Percentiles rank a stretch among this genome's conserved stretches.
These are phyloP conservation scores for Ptiloglossa arizonensis DNA, from an alignment of 1,140 invertebrate species.

Conservation along the genomic window DNA sequence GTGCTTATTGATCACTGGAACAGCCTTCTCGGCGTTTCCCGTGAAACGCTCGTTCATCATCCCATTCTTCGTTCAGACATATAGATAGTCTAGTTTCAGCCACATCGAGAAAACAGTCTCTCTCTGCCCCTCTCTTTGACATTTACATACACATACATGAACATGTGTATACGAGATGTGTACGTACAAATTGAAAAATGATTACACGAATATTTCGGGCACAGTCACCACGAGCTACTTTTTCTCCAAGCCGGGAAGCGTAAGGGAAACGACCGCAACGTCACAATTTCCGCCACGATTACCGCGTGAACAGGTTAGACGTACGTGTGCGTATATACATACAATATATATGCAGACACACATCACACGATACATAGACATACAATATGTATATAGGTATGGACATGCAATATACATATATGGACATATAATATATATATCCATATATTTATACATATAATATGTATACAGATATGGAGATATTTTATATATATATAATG, in stretches of 20 bases:
- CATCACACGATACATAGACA: too few species aligned
- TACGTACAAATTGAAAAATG: conserved; percentile 15
- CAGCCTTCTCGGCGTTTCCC: conserved; percentile 62
- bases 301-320: too few species aligned
- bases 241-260: not conserved
- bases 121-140: conserved; percentile 7
- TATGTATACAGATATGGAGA: too few species aligned
- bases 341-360: too few species aligned
- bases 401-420: too few species aligned
- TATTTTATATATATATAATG: too few species aligned
- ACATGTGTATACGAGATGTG: not conserved
- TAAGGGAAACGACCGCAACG: not conserved
- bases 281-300: not conserved
- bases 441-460: too few species aligned
- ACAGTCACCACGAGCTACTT: not conserved
- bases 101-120: conserved; percentile 56
- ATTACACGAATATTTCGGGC: conserved; percentile 15
- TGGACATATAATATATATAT: too few species aligned
- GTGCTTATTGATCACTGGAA: not conserved
- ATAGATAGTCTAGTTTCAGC: conserved; percentile 67
- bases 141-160: not conserved
- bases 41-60: conserved; percentile 62
- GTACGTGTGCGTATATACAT: conserved; percentile 16
- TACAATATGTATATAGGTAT: too few species aligned
- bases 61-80: conserved; percentile 59